These are phyloP conservation scores for Mythimna vitellina DNA, from an alignment of 2,888 invertebrate species.

Conservation along the genomic window DNA sequence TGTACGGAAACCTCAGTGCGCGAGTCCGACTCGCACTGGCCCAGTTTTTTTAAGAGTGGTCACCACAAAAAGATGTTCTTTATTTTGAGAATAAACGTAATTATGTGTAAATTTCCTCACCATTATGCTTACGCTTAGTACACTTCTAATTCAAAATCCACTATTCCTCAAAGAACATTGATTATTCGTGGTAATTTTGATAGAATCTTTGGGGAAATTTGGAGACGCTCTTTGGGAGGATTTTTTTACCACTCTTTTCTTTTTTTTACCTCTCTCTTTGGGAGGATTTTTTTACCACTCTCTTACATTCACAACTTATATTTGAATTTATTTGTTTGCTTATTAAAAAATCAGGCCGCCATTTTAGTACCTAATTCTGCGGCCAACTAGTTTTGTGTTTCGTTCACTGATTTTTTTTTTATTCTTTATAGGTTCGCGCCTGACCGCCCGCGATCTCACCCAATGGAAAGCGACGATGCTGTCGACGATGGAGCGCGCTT, in stretches of 20 bases:
- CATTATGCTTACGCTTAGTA: no score
- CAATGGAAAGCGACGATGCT: no score
- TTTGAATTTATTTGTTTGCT: neutral
- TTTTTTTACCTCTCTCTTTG: no score
- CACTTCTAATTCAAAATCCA: no score
- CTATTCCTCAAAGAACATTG: neutral
- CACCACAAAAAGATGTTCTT: neutral
- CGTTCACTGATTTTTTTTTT: neutral
- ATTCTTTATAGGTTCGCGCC: no score
- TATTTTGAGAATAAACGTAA: neutral
- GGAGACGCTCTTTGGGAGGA: neutral
- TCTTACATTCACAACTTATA: neutral
- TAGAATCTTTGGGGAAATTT: no score
- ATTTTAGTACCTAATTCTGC: neutral
- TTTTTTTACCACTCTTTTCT: neutral
- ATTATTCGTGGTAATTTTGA: neutral
- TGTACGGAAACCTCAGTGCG: no score
- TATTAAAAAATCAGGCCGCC: neutral
- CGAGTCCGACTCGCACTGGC: no score
- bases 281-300: neutral
- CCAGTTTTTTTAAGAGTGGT: no score
- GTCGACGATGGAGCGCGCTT: no score
- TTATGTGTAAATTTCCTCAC: no score
- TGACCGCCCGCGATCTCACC: no score
- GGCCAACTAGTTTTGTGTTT: neutral